Conservation (phyloP, 2,113 vertebrate species). For the Felis chaus region DNA sequence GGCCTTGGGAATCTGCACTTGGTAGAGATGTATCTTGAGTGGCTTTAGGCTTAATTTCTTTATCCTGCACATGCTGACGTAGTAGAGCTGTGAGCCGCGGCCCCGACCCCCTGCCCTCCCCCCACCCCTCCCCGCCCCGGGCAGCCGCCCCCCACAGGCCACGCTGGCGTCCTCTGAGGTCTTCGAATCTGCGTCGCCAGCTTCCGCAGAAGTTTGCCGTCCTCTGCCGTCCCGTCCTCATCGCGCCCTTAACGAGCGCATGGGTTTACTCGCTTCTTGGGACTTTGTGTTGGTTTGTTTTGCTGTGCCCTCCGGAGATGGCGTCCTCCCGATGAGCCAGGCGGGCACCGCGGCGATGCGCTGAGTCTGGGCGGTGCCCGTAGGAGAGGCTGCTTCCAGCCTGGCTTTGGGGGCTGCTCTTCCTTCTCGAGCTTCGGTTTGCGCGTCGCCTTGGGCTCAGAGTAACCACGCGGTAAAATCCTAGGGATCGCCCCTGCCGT, state of each 20-base stretch:
- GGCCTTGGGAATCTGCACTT: slow-evolving; percentile 85
- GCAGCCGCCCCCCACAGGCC: slow-evolving; percentile 60
- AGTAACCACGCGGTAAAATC: background rate
- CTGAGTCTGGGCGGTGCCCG: background rate
- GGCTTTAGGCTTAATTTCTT: slow-evolving; percentile 84
- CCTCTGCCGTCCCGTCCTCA: slow-evolving; percentile 68
- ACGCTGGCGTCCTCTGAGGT: background rate
- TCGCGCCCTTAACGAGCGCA: slow-evolving; percentile 65
- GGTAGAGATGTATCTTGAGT: slow-evolving; percentile 88
- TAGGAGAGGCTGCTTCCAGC: slow-evolving; percentile 34
- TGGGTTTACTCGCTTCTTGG: slow-evolving; percentile 76
- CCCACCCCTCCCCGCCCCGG: slow-evolving; percentile 65
- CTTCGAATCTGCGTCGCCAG: slow-evolving; percentile 70
- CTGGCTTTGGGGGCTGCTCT: background rate
- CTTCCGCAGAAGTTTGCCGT: slow-evolving; percentile 67
- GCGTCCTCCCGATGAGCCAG: background rate
- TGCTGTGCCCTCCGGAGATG: slow-evolving; percentile 47
- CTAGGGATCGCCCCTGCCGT: background rate
- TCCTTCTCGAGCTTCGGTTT: background rate
- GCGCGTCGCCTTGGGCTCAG: background rate
- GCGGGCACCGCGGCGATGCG: slow-evolving; percentile 57
- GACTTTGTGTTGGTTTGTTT: slow-evolving; percentile 79
- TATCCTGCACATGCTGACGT: slow-evolving; percentile 63
- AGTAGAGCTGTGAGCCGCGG: slow-evolving; percentile 76
- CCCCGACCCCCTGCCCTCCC: slow-evolving; percentile 53